Evolutionary conservation across 2,797 vertebrate species (phyloP), one percentile per base, ranked within the genome.

Genomic region (Fringilla coelebs): DNA sequence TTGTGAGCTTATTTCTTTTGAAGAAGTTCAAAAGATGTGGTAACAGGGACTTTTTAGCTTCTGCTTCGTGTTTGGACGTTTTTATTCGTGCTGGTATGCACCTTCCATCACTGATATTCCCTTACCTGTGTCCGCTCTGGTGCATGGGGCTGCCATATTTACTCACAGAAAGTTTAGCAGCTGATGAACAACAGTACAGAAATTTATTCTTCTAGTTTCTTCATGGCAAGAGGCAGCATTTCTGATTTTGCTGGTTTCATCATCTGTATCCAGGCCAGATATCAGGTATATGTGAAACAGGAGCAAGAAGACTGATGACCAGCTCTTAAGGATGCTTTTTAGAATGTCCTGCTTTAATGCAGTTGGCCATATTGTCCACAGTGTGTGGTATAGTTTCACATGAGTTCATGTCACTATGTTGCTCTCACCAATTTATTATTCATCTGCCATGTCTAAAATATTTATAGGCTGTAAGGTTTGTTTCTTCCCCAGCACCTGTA

Each of bases 381-480:
- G 95, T 86, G 88, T 97, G 96, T 95, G 94, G 95, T 89, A 80
- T 40, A 46, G 83, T 94, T 97, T 95, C 92, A 95, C 90, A 84
- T 93, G 95, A 96, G 79, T 95, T 94, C 87, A 82, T 86, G 96
- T 94, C 94, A 93, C 85, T 96, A 40, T 89, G 89, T 87, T 95
- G 72, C 92, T 97, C 94, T 96, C 61, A 38, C 45, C 80, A 52
- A 94, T 95, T 97, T 97, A 94, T 95, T 96, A 95, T 96, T 97
- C 90, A 97, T 94, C 88, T 96, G 90, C 70, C 43, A 88, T 11
- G 57, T 48, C 90, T 97, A 49, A 97, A 97, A 95, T 94, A 94
- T 95, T 96, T 92, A 85, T 94, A 65, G 94, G 61, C 71, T 88
- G 87, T 93, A 87, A 88, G 73, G 87, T 94, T 85, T 96, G 52